These are phyloP conservation scores for Miichthys miiuy DNA, from an alignment of 2,797 vertebrate species.

Conservation along the genomic window DNA sequence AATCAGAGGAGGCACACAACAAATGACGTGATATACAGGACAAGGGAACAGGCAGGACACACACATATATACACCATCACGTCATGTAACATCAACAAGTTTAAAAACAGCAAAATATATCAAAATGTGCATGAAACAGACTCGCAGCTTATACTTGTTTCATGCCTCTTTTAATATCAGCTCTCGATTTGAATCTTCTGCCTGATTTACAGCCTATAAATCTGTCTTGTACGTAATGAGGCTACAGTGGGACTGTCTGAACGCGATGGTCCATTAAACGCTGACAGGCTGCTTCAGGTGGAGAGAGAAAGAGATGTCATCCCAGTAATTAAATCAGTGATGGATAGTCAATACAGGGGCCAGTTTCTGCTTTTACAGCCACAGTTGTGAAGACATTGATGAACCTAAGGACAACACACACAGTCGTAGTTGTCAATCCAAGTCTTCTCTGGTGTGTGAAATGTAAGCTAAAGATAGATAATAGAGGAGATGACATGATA, in stretches of 20 bases:
- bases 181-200: constrained; percentile 16
- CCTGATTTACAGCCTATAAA: constrained; percentile 32
- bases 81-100: constrained; percentile 19
- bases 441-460: constrained; percentile 19
- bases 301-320: constrained; percentile 41
- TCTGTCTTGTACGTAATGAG: constrained; percentile 40
- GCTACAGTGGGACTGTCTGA: constrained; percentile 20
- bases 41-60: constrained; percentile 27
- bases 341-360: constrained; percentile 55
- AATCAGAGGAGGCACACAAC: constrained; percentile 47
- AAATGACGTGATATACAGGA: constrained; percentile 38
- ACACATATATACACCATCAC: constrained; percentile 27
- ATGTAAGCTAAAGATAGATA: constrained; percentile 18
- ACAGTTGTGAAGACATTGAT: constrained; percentile 12
- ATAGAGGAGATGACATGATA: constrained; percentile 14
- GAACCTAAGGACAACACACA: constrained; percentile 30
- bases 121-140: background rate
- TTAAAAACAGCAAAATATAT: background rate
- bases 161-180: background rate
- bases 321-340: constrained; percentile 62
- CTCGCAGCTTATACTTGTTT: background rate
- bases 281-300: constrained; percentile 54
- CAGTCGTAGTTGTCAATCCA: constrained; percentile 14
- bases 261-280: constrained; percentile 40
- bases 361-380: constrained; percentile 36